Evolutionary conservation across 2,113 vertebrate genomes (phyloP).

Genomic region (Neolamprologus caudopunctatus): DNA sequence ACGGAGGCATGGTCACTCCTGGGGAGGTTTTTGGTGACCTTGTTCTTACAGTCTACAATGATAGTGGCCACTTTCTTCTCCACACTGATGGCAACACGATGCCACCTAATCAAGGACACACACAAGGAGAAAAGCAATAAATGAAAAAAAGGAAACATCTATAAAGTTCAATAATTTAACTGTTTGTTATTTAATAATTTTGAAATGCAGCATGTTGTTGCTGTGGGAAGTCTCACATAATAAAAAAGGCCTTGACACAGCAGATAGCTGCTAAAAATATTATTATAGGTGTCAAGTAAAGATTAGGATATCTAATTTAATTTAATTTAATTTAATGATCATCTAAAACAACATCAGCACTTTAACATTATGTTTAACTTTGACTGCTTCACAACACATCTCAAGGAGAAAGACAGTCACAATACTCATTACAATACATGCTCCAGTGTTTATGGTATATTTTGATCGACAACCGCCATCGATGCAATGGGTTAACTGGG

Average conservation of each 20-base stretch:
- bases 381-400: neutral
- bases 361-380: neutral
- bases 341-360: neutral
- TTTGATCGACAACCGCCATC: neutral
- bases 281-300: neutral
- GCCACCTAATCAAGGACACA: constrained; percentile 79
- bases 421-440: neutral
- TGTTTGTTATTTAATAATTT: neutral
- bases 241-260: neutral
- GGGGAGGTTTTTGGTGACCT: constrained; percentile 80
- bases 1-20: constrained; percentile 82
- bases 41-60: constrained; percentile 94
- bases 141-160: neutral
- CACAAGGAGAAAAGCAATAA: neutral
- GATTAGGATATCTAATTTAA: fast-evolving
- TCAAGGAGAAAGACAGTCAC: neutral
- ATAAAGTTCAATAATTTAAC: neutral
- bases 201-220: neutral
- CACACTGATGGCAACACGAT: constrained; percentile 93
- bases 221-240: neutral
- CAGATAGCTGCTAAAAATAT: neutral
- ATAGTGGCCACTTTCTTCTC: constrained; percentile 95
- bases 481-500: constrained; percentile 19
- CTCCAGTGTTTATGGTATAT: neutral
- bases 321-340: neutral